phyloP scores from a whole-genome alignment of 2,113 vertebrate species.

The Chaenogobius annularis region DNA sequence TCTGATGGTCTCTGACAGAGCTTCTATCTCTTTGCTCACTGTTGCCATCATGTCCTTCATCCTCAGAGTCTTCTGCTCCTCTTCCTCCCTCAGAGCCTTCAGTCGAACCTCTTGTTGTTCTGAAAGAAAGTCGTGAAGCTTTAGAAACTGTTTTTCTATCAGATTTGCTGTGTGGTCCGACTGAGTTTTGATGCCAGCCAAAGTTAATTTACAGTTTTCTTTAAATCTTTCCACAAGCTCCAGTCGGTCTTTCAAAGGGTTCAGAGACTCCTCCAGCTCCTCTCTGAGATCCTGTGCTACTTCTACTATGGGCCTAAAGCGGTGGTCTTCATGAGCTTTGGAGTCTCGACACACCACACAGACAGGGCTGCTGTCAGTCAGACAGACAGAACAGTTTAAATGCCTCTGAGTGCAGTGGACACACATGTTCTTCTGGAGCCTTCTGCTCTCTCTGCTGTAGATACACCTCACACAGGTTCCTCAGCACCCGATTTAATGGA shows the following conservation, averaged over 20 bases:
- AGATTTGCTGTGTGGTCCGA: not conserved
- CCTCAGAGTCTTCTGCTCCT: conserved; percentile 1
- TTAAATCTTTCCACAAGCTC: no score
- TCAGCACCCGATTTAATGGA: not conserved
- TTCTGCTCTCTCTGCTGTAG: conserved; percentile 13
- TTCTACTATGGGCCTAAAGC: not conserved
- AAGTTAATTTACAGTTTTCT: not conserved
- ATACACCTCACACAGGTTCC: conserved; percentile 9
- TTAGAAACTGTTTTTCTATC: not conserved
- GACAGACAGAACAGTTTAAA: not conserved
- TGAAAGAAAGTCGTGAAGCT: not conserved
- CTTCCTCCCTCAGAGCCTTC: conserved; percentile 1
- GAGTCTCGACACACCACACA: conserved; percentile 6
- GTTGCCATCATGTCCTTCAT: not conserved
- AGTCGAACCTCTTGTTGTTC: not conserved
- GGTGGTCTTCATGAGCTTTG: not conserved
- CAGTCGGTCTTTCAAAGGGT: not conserved
- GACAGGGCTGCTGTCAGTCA: not conserved
- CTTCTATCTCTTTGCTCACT: conserved; percentile 9
- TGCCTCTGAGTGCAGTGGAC: conserved; percentile 9
- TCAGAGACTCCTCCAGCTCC: not conserved
- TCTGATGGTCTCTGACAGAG: not conserved
- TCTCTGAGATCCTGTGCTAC: not conserved
- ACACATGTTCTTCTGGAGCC: conserved; percentile 30
- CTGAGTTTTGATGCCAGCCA: not conserved